phyloP scores from a whole-genome alignment of 2,888 invertebrate species.

The Rhaphigaster nebulosa region DNA sequence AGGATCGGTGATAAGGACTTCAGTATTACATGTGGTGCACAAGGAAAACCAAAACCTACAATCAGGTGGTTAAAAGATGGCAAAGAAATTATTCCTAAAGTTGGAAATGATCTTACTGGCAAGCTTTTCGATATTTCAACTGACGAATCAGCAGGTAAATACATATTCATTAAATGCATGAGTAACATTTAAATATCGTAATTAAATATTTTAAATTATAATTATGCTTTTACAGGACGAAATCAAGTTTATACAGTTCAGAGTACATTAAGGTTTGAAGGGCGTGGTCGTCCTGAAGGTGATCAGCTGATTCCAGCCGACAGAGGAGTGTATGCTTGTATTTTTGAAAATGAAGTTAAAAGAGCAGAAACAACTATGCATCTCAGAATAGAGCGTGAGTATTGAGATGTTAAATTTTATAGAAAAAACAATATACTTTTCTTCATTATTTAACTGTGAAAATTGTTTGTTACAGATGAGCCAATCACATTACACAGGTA shows the following conservation, averaged over 20 bases:
- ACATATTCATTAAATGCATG: neutral
- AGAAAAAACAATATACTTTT: neutral
- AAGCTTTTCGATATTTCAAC: conserved; percentile 87
- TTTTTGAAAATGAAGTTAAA: conserved; percentile 91
- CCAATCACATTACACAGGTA: conserved; percentile 89
- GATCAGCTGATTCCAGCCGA: conserved; percentile 87
- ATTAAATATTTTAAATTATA: conserved; percentile 5
- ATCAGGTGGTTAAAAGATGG: conserved; percentile 91
- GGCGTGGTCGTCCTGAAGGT: conserved; percentile 81
- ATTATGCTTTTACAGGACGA: conserved; percentile 61
- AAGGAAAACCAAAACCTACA: conserved; percentile 88
- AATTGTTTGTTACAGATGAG: conserved; percentile 74
- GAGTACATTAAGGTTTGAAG: conserved; percentile 84
- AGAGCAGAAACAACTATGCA: conserved; percentile 91
- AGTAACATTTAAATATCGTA: neutral
- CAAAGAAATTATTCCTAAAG: conserved; percentile 77
- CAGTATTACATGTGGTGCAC: conserved; percentile 85
- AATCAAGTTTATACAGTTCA: conserved; percentile 77
- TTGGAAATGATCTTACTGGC: conserved; percentile 83
- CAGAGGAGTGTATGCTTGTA: conserved; percentile 88
- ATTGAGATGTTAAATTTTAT: neutral
- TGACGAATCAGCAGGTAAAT: conserved; percentile 77
- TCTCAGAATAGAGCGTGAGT: conserved; percentile 89
- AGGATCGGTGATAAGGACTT: conserved; percentile 85
- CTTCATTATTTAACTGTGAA: conserved; percentile 47